Percentiles rank a stretch among this genome's conserved stretches.
Evolutionary conservation across 2,888 invertebrate genomes (phyloP).

Genomic region (Platycheirus albimanus): DNA sequence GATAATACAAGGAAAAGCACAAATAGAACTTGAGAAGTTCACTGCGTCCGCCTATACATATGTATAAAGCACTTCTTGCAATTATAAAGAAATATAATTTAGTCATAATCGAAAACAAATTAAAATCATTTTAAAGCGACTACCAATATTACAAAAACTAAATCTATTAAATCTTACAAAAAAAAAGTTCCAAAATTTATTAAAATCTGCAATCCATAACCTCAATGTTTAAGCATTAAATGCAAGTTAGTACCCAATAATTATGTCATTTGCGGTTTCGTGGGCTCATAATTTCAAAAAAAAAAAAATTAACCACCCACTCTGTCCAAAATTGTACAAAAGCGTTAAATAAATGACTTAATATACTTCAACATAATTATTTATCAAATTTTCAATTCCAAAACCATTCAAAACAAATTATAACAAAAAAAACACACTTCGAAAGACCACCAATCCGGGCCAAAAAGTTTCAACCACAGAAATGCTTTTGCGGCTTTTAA

Average conservation of each 20-base stretch:
- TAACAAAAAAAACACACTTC: not conserved
- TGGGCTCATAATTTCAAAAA: not conserved
- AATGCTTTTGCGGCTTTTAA: constrained; percentile 57
- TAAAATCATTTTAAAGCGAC: too few relatives aligned
- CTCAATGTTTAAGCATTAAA: not conserved
- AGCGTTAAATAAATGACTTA: not conserved
- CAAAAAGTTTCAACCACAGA: constrained; percentile 43
- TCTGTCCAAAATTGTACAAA: not conserved
- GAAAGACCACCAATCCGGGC: constrained; percentile 22
- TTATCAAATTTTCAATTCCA: constrained; percentile 25
- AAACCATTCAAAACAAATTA: constrained; percentile 26
- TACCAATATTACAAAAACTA: too few relatives aligned
- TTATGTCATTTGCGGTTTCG: constrained; percentile 6
- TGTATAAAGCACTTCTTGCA: too few relatives aligned
- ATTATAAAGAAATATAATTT: too few relatives aligned
- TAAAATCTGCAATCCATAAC: not conserved
- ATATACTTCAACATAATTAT: constrained; percentile 18
- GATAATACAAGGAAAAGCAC: too few relatives aligned
- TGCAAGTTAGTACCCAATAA: not conserved
- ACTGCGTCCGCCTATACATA: too few relatives aligned
- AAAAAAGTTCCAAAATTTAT: not conserved
- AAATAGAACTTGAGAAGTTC: too few relatives aligned
- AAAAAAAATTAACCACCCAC: not conserved
- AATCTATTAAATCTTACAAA: not conserved
- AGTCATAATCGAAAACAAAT: too few relatives aligned